Evolutionary conservation across 2,797 vertebrate species (phyloP).

Genomic region (Phalloptychus januarius): DNA sequence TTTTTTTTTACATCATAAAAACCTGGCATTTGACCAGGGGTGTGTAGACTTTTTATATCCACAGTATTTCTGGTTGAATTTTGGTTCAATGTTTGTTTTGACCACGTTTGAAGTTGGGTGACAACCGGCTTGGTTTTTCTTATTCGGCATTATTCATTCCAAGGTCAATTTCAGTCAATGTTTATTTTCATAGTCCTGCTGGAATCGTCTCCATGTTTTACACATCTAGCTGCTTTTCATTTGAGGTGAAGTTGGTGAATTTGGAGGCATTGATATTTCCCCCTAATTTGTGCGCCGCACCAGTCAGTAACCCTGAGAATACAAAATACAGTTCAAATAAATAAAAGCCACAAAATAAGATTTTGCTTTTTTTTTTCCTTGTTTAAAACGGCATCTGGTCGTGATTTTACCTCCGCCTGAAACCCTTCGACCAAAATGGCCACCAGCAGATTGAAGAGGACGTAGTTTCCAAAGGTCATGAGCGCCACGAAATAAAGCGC

Average conservation of each 20-base stretch:
- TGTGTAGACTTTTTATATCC: too few relatives aligned
- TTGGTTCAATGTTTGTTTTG: background rate
- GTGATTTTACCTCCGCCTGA: constrained; percentile 89
- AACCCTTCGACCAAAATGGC: constrained; percentile 98
- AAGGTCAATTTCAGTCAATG: background rate
- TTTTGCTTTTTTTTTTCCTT: fast-evolving
- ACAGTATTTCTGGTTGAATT: background rate
- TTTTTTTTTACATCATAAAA: too few relatives aligned
- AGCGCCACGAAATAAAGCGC: constrained; percentile 97
- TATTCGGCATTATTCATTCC: background rate
- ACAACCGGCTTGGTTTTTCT: background rate
- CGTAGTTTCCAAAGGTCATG: constrained; percentile 98
- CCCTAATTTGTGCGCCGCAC: background rate
- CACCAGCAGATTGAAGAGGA: constrained; percentile 95
- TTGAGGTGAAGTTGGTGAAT: background rate
- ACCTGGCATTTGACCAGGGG: too few relatives aligned
- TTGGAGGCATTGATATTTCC: background rate
- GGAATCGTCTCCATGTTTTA: background rate
- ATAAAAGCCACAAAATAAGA: background rate
- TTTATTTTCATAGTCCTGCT: background rate
- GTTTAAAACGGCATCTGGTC: background rate
- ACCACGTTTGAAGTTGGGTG: background rate
- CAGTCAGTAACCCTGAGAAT: background rate
- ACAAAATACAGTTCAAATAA: background rate
- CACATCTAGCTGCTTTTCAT: background rate